phyloP scores from a whole-genome alignment of 2,888 invertebrate genomes.

The Melinaea menophilus region DNA sequence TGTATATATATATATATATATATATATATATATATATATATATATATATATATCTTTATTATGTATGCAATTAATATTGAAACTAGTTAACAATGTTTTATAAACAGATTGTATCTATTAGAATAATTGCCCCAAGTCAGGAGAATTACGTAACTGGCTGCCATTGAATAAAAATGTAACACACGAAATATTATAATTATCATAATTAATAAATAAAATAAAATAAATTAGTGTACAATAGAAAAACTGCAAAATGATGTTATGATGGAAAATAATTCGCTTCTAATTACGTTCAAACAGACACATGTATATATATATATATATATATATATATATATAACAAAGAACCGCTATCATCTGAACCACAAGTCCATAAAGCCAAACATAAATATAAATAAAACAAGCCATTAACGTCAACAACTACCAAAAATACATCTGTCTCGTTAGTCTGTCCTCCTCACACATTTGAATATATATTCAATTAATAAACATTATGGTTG shows the following conservation, averaged over 20 bases:
- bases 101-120: too few relatives aligned
- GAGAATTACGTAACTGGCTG: too few relatives aligned
- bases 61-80: too few relatives aligned
- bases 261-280: too few relatives aligned
- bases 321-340: neutral
- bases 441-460: constrained; percentile 40
- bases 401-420: constrained; percentile 53
- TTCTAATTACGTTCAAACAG: neutral
- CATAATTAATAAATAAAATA: too few relatives aligned
- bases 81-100: too few relatives aligned
- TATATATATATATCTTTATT: too few relatives aligned
- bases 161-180: too few relatives aligned
- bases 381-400: constrained; percentile 53
- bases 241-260: too few relatives aligned
- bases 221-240: too few relatives aligned
- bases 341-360: neutral
- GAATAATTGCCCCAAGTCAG: too few relatives aligned
- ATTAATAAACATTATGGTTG: neutral
- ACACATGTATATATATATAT: neutral
- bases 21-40: neutral
- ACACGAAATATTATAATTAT: too few relatives aligned
- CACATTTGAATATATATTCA: constrained; percentile 32
- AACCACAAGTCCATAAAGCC: constrained; percentile 17
- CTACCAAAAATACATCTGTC: constrained; percentile 46
- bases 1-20: neutral